Conservation (phyloP, 92 coral and sea anemone species). For the Zoanthus sociatus region DNA sequence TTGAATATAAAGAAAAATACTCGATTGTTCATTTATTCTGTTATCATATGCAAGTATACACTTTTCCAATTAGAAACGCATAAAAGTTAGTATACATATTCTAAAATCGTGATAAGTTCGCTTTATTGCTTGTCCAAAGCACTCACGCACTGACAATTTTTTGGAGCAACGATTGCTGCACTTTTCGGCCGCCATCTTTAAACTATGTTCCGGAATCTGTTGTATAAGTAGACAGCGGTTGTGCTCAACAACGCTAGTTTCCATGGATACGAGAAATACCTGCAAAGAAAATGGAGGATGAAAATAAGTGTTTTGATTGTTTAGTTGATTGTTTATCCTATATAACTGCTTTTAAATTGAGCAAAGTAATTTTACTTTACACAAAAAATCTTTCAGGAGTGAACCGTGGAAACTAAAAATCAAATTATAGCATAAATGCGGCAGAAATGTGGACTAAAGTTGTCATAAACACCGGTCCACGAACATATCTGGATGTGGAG, state of each 20-base stretch:
- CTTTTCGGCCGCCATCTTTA: conserved; percentile 15
- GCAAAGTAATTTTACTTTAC: conserved; percentile 4
- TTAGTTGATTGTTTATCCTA: not conserved
- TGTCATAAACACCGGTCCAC: not conserved
- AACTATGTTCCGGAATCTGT: not conserved
- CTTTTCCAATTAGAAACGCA: conserved; percentile 12
- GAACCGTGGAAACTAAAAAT: not conserved
- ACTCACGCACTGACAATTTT: not conserved
- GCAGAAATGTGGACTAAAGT: not conserved
- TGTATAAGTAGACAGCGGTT: conserved; percentile 12
- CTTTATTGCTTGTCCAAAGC: not conserved
- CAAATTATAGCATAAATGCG: not conserved
- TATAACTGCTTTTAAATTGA: not conserved
- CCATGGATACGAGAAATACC: conserved; percentile 11
- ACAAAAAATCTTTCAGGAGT: not conserved
- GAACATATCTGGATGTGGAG: not conserved
- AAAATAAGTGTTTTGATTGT: conserved; percentile 10
- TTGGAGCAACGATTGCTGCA: conserved; percentile 8
- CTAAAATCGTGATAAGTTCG: not conserved
- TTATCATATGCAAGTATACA: not conserved
- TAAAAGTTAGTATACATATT: not conserved
- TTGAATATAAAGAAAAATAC: too few species aligned
- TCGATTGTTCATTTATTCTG: too few species aligned
- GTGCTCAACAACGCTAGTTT: conserved; percentile 1
- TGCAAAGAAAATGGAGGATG: conserved; percentile 33